phyloP scores from a whole-genome alignment of 2,888 invertebrate genomes.

The Pardosa pseudoannulata region DNA sequence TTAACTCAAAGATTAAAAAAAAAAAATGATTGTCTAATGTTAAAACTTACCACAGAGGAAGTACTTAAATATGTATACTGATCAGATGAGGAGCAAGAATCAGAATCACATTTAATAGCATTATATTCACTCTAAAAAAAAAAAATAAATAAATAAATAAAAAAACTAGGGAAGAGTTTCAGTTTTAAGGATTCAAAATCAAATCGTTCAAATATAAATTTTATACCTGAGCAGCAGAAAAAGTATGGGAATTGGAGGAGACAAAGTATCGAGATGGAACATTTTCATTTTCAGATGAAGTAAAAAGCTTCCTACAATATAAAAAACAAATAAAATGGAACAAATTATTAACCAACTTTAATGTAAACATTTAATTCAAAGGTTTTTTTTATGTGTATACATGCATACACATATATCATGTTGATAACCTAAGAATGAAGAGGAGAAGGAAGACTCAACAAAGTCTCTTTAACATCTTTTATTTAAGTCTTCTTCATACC shows the following conservation, averaged over 20 bases:
- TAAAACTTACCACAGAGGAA: neutral
- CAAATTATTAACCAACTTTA: too few species aligned
- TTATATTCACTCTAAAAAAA: neutral
- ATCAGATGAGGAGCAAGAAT: neutral
- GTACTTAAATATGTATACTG: neutral
- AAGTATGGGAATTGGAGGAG: neutral
- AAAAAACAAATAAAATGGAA: too few species aligned
- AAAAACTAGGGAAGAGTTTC: neutral
- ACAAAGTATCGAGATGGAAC: neutral
- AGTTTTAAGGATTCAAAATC: too few species aligned
- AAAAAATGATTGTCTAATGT: too few species aligned
- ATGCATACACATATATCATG: too few species aligned
- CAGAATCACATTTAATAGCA: neutral
- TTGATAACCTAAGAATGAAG: too few species aligned
- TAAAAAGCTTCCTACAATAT: constrained; percentile 36
- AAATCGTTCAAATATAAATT: neutral
- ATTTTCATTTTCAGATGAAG: constrained; percentile 10
- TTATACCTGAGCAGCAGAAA: neutral
- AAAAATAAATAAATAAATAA: neutral
- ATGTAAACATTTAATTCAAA: too few species aligned
- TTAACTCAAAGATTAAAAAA: too few species aligned
- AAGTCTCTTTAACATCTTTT: too few species aligned
- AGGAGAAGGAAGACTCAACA: too few species aligned
- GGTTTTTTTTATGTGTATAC: too few species aligned
- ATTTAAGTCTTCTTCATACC: too few species aligned